Evolutionary conservation across 2,888 invertebrate genomes (phyloP).

Genomic region (Polyommatus iphigenia): DNA sequence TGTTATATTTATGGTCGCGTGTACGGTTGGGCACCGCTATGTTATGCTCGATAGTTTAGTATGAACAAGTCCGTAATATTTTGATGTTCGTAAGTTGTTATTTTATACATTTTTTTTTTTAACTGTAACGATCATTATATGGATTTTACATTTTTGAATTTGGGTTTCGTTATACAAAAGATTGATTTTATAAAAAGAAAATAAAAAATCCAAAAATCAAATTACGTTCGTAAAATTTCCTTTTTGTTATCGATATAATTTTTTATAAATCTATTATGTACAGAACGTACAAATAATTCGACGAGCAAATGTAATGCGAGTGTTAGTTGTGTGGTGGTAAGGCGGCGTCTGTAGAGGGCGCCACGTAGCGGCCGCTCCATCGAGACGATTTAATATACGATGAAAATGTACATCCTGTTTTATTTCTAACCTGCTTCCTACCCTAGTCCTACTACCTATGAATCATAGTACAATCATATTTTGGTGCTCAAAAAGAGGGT

Average conservation of each 20-base stretch:
- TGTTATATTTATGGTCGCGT: constrained; percentile 36
- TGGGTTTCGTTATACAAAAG: not conserved
- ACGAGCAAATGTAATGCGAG: not conserved
- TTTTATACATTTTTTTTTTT: not conserved
- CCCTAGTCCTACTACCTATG: not conserved
- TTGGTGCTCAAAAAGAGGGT: too few relatives aligned
- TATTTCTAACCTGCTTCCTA: not conserved
- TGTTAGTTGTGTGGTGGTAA: constrained; percentile 1
- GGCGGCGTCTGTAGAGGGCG: constrained; percentile 2
- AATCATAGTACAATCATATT: too few relatives aligned
- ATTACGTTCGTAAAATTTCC: not conserved
- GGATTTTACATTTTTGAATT: not conserved
- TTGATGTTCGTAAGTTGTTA: not conserved
- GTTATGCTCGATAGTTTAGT: not conserved
- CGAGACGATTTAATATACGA: not conserved
- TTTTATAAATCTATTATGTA: not conserved
- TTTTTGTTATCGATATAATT: constrained; percentile 3
- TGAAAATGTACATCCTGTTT: constrained; percentile 4
- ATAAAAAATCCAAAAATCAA: not conserved
- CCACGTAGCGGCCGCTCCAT: constrained; percentile 13
- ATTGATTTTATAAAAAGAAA: not conserved
- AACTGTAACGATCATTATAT: not conserved
- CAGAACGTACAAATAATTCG: not conserved
- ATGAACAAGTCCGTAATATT: not conserved
- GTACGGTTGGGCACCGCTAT: not conserved